phyloP scores from a whole-genome alignment of 1,140 invertebrate genomes.

The Ridgeia piscesae region DNA sequence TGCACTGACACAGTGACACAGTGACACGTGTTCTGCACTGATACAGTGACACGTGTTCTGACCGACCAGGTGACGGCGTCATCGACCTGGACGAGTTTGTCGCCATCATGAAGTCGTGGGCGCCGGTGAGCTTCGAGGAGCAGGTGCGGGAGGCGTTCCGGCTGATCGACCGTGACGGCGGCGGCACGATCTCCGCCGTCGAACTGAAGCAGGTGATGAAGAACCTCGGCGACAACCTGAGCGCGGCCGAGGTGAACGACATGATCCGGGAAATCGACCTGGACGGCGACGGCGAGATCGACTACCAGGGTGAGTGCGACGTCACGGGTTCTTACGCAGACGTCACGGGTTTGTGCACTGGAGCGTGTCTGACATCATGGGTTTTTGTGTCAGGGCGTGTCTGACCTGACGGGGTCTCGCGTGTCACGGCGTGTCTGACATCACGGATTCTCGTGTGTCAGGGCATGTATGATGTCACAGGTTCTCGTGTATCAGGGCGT shows the following conservation, averaged over 20 bases:
- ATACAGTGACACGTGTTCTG: no score
- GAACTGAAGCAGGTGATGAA: conserved; percentile 19
- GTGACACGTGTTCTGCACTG: no score
- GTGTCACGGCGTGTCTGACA: conserved; percentile 26
- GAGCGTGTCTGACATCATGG: conserved; percentile 8
- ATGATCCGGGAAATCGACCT: conserved; percentile 43
- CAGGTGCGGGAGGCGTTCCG: conserved; percentile 80
- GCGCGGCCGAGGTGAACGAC: conserved; percentile 39
- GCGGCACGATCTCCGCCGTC: conserved; percentile 61
- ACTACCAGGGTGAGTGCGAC: conserved; percentile 40
- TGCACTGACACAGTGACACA: no score
- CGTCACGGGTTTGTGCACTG: no score
- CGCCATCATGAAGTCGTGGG: conserved; percentile 98
- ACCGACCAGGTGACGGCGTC: conserved; percentile 84
- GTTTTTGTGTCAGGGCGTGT: conserved; percentile 15
- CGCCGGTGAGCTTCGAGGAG: conserved; percentile 85
- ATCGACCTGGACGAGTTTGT: conserved; percentile 96
- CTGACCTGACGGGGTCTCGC: no score
- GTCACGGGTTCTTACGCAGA: background rate
- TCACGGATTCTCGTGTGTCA: no score
- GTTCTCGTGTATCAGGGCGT: no score
- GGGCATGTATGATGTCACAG: no score
- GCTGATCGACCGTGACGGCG: conserved; percentile 89
- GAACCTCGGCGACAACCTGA: conserved; percentile 40
- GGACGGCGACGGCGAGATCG: conserved; percentile 45